Conservation (phyloP, 2,888 invertebrate species). For the Aspidiotus destructor region DNA sequence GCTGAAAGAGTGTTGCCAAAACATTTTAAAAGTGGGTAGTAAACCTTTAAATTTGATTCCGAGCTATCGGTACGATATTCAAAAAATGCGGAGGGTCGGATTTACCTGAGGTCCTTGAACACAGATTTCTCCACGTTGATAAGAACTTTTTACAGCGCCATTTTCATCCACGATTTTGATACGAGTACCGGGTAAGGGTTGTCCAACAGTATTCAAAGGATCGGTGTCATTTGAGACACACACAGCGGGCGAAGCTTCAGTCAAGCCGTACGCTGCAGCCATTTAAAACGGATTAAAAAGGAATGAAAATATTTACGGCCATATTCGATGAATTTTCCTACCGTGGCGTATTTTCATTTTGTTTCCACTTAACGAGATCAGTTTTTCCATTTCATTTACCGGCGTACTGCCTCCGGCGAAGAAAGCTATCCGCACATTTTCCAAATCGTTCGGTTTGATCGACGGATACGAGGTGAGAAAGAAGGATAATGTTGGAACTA, state of each 20-base stretch:
- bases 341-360: slow-evolving; percentile 44
- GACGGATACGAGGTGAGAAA: slow-evolving; percentile 64
- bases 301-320: neutral
- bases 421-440: slow-evolving; percentile 54
- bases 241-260: slow-evolving; percentile 26
- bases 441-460: slow-evolving; percentile 56
- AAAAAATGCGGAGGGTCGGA: too few relatives aligned
- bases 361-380: slow-evolving; percentile 41
- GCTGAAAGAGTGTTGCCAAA: too few relatives aligned
- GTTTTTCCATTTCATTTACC: slow-evolving; percentile 49
- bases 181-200: slow-evolving; percentile 21
- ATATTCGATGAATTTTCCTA: slow-evolving; percentile 39
- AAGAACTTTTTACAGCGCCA: slow-evolving; percentile 50
- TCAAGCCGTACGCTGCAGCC: slow-evolving; percentile 22
- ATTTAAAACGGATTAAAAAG: neutral
- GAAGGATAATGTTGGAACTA: slow-evolving; percentile 63
- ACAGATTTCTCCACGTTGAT: slow-evolving; percentile 60
- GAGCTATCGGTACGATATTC: too few relatives aligned
- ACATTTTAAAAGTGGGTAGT: too few relatives aligned
- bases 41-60: too few relatives aligned
- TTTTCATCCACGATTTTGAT: slow-evolving; percentile 36
- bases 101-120: slow-evolving; percentile 62
- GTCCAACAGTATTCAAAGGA: slow-evolving; percentile 17
- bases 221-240: neutral
- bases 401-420: slow-evolving; percentile 61